Conservation (phyloP, 2,888 invertebrate genomes). For the Neocrepidodera transversa region DNA sequence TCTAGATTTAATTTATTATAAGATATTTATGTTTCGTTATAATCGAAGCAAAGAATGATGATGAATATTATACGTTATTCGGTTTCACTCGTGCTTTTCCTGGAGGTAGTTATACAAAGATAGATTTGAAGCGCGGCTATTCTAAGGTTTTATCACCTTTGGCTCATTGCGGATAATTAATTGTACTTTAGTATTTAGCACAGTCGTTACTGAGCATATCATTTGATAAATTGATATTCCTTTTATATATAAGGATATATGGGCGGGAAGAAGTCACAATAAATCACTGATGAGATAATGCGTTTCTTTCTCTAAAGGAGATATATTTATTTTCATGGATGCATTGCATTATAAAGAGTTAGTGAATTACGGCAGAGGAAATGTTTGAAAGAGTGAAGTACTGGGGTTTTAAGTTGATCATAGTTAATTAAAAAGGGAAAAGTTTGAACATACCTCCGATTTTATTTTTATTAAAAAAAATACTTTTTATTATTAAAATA, state of each 20-base stretch:
- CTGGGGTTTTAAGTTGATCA: too few relatives aligned
- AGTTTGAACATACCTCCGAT: too few relatives aligned
- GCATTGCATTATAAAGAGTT: slow-evolving; percentile 1
- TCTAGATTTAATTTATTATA: slow-evolving; percentile 4
- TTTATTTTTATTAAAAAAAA: too few relatives aligned
- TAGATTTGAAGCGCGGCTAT: slow-evolving; percentile 17
- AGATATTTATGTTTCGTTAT: slow-evolving; percentile 3
- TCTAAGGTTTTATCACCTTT: slow-evolving; percentile 29
- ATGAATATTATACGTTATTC: slow-evolving; percentile 18
- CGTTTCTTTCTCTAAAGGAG: slow-evolving; percentile 16
- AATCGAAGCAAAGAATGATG: slow-evolving; percentile 13
- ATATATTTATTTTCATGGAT: slow-evolving; percentile 16
- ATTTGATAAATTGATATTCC: slow-evolving; percentile 28
- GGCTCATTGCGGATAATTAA: slow-evolving; percentile 28
- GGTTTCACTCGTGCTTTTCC: slow-evolving; percentile 24
- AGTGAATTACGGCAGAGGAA: neutral
- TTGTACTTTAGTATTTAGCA: slow-evolving; percentile 27
- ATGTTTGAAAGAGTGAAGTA: too few relatives aligned
- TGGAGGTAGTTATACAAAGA: slow-evolving; percentile 19
- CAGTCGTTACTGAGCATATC: slow-evolving; percentile 29
- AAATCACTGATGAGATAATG: slow-evolving; percentile 34
- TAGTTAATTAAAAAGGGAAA: too few relatives aligned
- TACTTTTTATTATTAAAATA: too few relatives aligned
- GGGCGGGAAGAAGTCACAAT: slow-evolving; percentile 29
- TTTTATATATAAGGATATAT: slow-evolving; percentile 31